These are phyloP conservation scores for Eulemur rufifrons DNA, from an alignment of 2,113 vertebrate species.

Conservation along the genomic window DNA sequence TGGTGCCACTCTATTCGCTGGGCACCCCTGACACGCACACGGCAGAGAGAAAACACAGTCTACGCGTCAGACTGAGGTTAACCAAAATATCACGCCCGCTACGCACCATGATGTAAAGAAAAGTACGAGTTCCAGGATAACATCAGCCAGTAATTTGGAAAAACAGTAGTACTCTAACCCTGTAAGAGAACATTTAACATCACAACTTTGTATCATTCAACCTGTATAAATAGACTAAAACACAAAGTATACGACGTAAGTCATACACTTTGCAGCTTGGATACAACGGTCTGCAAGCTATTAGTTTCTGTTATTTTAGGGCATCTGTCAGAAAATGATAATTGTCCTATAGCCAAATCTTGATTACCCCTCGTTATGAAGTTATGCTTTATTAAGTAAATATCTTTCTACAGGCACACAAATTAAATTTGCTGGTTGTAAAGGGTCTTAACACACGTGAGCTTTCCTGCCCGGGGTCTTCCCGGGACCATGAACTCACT, in stretches of 20 bases:
- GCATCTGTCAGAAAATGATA: neutral
- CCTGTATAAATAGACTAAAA: neutral
- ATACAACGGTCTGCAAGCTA: neutral
- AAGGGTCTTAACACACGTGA: neutral
- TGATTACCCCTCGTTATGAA: neutral
- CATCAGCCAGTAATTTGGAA: neutral
- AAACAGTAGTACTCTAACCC: neutral
- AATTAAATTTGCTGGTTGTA: neutral
- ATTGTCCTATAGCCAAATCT: neutral
- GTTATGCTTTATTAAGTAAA: neutral
- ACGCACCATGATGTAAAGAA: neutral
- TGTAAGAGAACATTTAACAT: neutral
- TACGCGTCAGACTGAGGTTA: conserved; percentile 71
- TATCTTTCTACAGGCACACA: neutral
- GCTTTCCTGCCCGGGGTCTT: neutral
- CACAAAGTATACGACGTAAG: neutral
- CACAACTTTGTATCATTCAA: neutral
- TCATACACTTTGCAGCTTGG: neutral
- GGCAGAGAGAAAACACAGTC: conserved; percentile 21
- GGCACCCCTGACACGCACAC: conserved; percentile 2
- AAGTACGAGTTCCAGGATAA: conserved; percentile 12
- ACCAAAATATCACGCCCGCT: conserved; percentile 15
- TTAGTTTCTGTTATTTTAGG: neutral
- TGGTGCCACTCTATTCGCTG: conserved; percentile 31
- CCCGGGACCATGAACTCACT: neutral